These are phyloP conservation scores for Flabesymbios commensalis DNA, from an alignment of 2,888 invertebrate species.

Conservation along the genomic window DNA sequence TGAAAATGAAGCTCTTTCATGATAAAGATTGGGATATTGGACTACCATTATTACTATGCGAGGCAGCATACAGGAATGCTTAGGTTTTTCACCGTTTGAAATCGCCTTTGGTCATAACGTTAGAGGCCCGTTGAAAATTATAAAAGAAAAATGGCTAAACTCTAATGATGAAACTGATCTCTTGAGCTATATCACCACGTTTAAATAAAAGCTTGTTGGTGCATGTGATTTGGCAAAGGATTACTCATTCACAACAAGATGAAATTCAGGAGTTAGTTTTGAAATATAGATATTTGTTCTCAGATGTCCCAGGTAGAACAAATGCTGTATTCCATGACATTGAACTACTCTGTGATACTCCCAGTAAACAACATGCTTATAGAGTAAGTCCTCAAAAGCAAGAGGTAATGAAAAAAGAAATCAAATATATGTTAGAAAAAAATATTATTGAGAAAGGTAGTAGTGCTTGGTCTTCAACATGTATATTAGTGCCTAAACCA, in stretches of 20 bases:
- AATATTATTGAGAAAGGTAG: constrained; percentile 35
- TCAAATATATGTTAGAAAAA: constrained; percentile 36
- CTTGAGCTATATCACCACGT: not conserved
- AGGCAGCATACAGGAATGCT: constrained; percentile 5
- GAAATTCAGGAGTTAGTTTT: too few relatives aligned
- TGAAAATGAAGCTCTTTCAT: not conserved
- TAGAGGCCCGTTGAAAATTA: constrained; percentile 5
- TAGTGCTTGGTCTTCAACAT: constrained; percentile 38
- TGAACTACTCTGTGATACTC: not conserved
- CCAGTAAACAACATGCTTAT: constrained; percentile 2
- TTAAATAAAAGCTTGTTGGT: not conserved
- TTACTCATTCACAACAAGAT: too few relatives aligned
- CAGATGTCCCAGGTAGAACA: not conserved
- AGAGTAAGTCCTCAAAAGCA: constrained; percentile 8
- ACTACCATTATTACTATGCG: constrained; percentile 2
- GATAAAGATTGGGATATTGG: too few relatives aligned
- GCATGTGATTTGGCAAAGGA: constrained; percentile 2
- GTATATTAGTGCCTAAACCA: constrained; percentile 20
- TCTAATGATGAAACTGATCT: not conserved
- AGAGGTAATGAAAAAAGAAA: constrained; percentile 20
- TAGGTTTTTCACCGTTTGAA: constrained; percentile 13
- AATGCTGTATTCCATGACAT: too few relatives aligned
- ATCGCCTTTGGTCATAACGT: constrained; percentile 10
- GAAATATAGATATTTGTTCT: too few relatives aligned
- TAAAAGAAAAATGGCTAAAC: constrained; percentile 3